Conservation (phyloP, 2,888 invertebrate genomes). For the Petrophora chlorosata region DNA sequence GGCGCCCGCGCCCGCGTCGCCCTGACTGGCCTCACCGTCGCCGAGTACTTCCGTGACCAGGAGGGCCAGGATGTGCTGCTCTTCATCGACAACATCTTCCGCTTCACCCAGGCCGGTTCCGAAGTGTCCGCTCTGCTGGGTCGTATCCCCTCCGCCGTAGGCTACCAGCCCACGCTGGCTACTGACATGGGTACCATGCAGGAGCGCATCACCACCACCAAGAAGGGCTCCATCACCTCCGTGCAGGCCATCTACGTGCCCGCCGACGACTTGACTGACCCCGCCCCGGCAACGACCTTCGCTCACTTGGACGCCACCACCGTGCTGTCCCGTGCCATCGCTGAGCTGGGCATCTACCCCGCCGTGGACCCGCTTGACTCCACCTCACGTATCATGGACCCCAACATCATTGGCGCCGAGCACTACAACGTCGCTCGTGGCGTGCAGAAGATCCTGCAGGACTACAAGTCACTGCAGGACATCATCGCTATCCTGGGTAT, state of each 20-base stretch:
- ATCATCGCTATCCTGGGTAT: slow-evolving; percentile 97
- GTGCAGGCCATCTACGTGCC: slow-evolving; percentile 98
- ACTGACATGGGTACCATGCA: slow-evolving; percentile 99
- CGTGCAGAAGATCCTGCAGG: slow-evolving; percentile 96
- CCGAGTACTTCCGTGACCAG: slow-evolving; percentile 97
- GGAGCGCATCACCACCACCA: slow-evolving; percentile 97
- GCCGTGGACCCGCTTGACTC: slow-evolving; percentile 98
- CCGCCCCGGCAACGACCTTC: slow-evolving; percentile 97
- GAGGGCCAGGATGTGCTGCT: slow-evolving; percentile 97
- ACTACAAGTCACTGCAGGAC: slow-evolving; percentile 90
- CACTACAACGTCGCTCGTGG: slow-evolving; percentile 96
- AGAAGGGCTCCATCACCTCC: slow-evolving; percentile 97
- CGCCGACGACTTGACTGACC: slow-evolving; percentile 98
- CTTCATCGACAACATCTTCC: slow-evolving; percentile 98
- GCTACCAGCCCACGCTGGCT: slow-evolving; percentile 97
- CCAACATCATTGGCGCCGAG: slow-evolving; percentile 94
- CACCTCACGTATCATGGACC: slow-evolving; percentile 97
- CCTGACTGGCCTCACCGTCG: slow-evolving; percentile 95
- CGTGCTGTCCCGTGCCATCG: slow-evolving; percentile 95
- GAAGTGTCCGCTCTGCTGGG: slow-evolving; percentile 96
- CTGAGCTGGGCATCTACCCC: slow-evolving; percentile 96
- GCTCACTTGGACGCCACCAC: slow-evolving; percentile 98
- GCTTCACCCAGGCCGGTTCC: slow-evolving; percentile 96
- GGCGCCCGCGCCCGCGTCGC: slow-evolving; percentile 98
- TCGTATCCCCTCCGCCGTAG: slow-evolving; percentile 98